Percentiles rank a stretch among this genome's conserved stretches.
These are phyloP conservation scores for Phoxinus phoxinus DNA, from an alignment of 2,113 vertebrate species.

Conservation along the genomic window DNA sequence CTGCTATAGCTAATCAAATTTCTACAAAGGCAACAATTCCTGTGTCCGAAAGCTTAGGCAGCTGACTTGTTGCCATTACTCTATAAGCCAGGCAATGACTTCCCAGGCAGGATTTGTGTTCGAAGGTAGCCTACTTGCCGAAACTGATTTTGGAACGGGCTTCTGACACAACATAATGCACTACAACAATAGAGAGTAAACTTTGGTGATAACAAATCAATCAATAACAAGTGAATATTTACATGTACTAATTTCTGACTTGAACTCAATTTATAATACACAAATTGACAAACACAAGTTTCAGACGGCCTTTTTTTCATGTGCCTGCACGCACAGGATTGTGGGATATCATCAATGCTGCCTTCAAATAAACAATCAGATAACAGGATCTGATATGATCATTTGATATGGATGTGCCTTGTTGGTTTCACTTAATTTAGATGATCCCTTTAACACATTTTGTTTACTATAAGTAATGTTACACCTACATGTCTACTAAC, in stretches of 20 bases:
- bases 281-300: neutral
- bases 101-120: neutral
- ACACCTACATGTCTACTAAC: too few species aligned
- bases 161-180: neutral
- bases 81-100: neutral
- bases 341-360: neutral
- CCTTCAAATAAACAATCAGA: neutral
- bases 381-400: neutral
- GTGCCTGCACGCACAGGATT: neutral
- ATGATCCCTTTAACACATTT: too few species aligned
- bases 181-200: neutral
- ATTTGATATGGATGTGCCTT: neutral
- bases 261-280: neutral
- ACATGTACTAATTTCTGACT: neutral
- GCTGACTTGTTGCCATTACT: neutral
- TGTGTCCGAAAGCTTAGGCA: neutral
- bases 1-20: neutral
- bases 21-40: neutral
- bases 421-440: too few species aligned
- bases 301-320: neutral
- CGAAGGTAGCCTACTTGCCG: neutral
- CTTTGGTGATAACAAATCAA: neutral
- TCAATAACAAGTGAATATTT: neutral
- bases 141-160: neutral
- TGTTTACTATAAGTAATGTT: too few species aligned